Evolutionary conservation across 2,888 invertebrate species (phyloP), one percentile per base, ranked within the genome.

Genomic region (Idaea dimidiata): DNA sequence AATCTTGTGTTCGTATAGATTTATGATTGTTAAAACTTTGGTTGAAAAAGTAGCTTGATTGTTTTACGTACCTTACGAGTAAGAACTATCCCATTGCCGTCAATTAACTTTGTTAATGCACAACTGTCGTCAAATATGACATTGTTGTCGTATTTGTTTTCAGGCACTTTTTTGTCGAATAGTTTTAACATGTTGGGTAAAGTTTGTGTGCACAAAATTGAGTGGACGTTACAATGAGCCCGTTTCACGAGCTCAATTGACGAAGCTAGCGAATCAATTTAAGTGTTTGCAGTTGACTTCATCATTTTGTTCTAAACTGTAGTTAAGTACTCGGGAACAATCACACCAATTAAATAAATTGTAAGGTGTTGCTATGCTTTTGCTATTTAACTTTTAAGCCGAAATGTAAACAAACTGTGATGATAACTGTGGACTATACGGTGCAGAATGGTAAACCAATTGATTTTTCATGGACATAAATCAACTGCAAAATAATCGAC

Each of bases 31-130:
- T 7, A 24, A 32, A 17, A 32, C 32, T 32, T 58, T 18, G 56
- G 56, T 56, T 16, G 16, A 18, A 56, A 56, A 14, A 56, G 56
- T 56, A 56, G 56, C 56, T 43, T 43, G 10, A 43, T 43, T 17
- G 56, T 56, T 56, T 17, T 54, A 63, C 70, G 67, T 57, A 72
- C 71, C 60, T 65, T 18, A 53, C 65, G 64, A 54, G 58, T 66
- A 10, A 67, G 56, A 17, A 68, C 31, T 17, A 68, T 65, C 59
- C 71, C 70, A 67, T 72, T 66, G 24, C 64, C 64, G 61, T 63
- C 67, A 18, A 70, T 64, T n/a, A 72, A 62, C 59, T 72, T 72
- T 8, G 61, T 55, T 18, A 72, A 43, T 59, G 65, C 68, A 66
- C 66, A 65, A n/a, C 62, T 65, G 32, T 72, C 70, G 31, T 72